phyloP scores from a whole-genome alignment of 2,113 vertebrate species.

The Labeo catla region DNA sequence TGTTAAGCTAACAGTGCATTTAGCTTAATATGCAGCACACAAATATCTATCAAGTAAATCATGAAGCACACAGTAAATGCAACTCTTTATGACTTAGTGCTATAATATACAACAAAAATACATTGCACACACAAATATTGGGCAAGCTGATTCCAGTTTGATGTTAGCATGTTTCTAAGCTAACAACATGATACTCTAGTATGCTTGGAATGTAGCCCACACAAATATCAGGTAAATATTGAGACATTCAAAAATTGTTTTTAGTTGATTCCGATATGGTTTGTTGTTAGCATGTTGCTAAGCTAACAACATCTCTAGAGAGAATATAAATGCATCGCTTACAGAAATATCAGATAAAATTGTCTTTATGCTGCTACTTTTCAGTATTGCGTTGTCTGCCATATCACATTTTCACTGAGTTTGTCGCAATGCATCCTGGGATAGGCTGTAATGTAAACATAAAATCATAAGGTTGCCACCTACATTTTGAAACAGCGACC shows the following conservation, averaged over 20 bases:
- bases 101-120: no score
- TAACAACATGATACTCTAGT: no score
- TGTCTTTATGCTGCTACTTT: not conserved
- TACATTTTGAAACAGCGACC: not conserved
- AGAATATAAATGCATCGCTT: not conserved
- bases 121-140: no score
- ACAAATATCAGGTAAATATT: not conserved
- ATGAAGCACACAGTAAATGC: no score
- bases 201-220: no score
- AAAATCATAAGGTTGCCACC: not conserved
- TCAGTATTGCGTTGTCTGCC: not conserved
- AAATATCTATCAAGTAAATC: no score
- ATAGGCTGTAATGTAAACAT: not conserved
- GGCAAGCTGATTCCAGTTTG: no score
- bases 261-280: not conserved
- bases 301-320: not conserved
- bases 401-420: not conserved
- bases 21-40: no score
- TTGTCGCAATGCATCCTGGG: not conserved
- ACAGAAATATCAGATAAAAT: not conserved
- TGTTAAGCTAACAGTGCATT: no score
- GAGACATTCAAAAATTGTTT: not conserved
- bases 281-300: not conserved
- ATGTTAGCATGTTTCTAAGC: no score
- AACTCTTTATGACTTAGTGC: no score